A percentile compares a stretch with the other conserved stretches of the same genome.
Conservation (phyloP, 1,140 invertebrate genomes). For the Hydropsyche tenuis region DNA sequence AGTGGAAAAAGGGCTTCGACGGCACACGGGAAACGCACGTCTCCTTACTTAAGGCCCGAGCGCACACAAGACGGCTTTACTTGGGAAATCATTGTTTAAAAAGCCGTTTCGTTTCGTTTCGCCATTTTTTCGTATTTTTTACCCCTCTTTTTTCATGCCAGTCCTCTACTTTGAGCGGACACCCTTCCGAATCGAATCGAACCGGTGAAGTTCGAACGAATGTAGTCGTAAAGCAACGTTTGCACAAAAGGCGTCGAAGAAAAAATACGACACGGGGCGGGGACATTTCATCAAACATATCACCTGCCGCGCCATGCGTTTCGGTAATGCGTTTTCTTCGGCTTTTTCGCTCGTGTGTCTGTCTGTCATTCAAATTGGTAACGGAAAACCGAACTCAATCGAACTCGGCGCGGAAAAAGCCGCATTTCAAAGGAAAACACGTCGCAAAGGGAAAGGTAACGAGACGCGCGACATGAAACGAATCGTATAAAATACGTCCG, state of each 20-base stretch:
- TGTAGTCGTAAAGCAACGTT: not conserved
- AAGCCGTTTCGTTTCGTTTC: conserved; percentile 4
- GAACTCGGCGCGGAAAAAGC: no score
- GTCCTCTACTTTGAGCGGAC: not conserved
- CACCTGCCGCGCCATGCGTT: not conserved
- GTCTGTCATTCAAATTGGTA: conserved; percentile 36
- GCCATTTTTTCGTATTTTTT: not conserved
- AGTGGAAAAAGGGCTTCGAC: conserved; percentile 20
- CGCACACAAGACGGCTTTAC: not conserved
- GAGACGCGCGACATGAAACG: conserved; percentile 4
- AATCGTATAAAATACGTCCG: no score
- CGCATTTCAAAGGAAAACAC: conserved; percentile 11
- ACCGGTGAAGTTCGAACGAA: not conserved
- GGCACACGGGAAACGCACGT: not conserved
- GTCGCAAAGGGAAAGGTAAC: not conserved
- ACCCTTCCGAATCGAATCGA: conserved; percentile 3
- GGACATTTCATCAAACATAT: conserved; percentile 21
- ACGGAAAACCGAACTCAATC: conserved; percentile 22
- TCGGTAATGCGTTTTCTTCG: conserved; percentile 20
- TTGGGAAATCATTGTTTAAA: conserved; percentile 29
- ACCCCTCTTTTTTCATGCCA: not conserved
- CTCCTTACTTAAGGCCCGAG: not conserved
- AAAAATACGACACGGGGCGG: not conserved
- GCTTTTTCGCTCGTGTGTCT: not conserved
- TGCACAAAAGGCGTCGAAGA: no score